A percentile compares a stretch with the other conserved stretches of the same genome.
Conservation (phyloP, 2,888 invertebrate genomes). For the Meteorus colon region DNA sequence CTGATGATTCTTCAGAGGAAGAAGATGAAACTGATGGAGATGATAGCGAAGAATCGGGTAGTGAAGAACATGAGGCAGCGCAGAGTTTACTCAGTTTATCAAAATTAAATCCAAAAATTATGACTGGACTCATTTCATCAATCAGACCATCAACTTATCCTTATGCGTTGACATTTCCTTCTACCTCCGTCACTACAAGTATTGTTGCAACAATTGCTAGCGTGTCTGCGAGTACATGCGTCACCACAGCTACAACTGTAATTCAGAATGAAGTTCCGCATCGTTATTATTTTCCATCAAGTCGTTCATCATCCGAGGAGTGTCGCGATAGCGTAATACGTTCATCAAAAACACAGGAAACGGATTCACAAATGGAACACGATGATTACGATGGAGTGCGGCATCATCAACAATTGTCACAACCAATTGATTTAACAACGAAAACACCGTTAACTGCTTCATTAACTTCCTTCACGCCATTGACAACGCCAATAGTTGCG, state of each 20-base stretch:
- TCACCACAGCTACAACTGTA: constrained; percentile 57
- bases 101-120: constrained; percentile 73
- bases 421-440: constrained; percentile 74
- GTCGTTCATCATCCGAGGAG: constrained; percentile 57
- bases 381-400: constrained; percentile 34
- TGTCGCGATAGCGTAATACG: constrained; percentile 58
- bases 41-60: constrained; percentile 70
- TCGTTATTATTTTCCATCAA: constrained; percentile 71
- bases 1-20: constrained; percentile 73
- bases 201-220: constrained; percentile 44
- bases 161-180: constrained; percentile 71
- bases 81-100: constrained; percentile 86
- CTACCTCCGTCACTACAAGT: constrained; percentile 51
- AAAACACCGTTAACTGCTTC: constrained; percentile 53
- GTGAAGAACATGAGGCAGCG: constrained; percentile 87
- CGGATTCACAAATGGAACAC: constrained; percentile 57
- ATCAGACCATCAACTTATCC: constrained; percentile 82
- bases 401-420: constrained; percentile 51
- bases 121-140: constrained; percentile 77
- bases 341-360: constrained; percentile 56
- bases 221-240: constrained; percentile 42
- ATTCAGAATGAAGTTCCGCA: constrained; percentile 64
- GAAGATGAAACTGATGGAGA: constrained; percentile 66
- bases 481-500: constrained; percentile 9
- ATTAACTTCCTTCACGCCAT: constrained; percentile 47